phyloP scores from a whole-genome alignment of 2,113 vertebrate species.

The Neodon shergylaensis region DNA sequence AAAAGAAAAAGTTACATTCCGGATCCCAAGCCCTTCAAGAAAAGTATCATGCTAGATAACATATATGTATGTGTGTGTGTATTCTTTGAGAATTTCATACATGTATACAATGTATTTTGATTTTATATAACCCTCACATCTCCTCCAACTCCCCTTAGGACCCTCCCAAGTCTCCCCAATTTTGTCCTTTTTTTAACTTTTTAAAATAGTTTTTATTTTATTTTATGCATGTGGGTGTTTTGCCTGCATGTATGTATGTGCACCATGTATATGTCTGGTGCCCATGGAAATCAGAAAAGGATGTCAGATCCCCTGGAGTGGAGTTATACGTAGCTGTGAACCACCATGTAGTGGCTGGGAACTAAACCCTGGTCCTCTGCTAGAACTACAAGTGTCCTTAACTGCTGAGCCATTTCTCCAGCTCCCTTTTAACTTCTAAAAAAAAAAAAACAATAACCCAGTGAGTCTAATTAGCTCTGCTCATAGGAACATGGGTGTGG shows the following conservation, averaged over 20 bases:
- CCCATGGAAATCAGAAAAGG: background rate
- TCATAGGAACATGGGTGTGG: background rate
- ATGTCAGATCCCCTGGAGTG: background rate
- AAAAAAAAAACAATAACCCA: background rate
- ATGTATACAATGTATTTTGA: background rate
- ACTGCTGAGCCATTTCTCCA: background rate
- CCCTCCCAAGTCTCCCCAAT: background rate
- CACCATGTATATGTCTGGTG: background rate
- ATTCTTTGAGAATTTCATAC: background rate
- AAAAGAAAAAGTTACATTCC: background rate
- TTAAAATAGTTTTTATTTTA: background rate
- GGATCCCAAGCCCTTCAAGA: background rate
- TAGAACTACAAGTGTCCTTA: background rate
- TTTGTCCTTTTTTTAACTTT: background rate
- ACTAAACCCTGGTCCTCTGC: background rate
- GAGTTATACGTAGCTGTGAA: background rate
- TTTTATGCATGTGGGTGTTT: background rate
- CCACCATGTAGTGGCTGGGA: background rate
- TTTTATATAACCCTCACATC: background rate
- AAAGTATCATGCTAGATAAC: slow-evolving; percentile 25
- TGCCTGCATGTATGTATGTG: background rate
- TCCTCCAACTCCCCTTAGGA: background rate
- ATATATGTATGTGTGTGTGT: background rate
- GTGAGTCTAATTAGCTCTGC: background rate
- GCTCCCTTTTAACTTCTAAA: background rate